Base-by-base conservation (phyloP, 1,140 invertebrate genomes). In the Lysiphlebus fabarum region DNA sequence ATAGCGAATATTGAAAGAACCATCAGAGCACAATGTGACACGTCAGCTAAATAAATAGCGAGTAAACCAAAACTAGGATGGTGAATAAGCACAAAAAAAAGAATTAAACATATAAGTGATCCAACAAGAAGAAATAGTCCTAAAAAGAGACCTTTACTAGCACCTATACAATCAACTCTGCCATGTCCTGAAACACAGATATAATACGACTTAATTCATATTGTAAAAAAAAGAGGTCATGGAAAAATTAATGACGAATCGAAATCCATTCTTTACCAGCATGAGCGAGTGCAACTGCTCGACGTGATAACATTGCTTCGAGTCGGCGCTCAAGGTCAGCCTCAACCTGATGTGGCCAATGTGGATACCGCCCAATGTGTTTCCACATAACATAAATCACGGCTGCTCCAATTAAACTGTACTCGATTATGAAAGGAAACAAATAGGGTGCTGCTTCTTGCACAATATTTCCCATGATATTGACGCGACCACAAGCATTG, bases 301-400 rank as follows among this genome's bases (percentile, higher is more conserved):
- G 84, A 67, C 89, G 84, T 36, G 89, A 91, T 41, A 92, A 76
- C 87, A 91, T 91, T 61, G 90, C 88, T 74, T 91, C 90, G 69
- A 92, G 79, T 70, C 89, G 84, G 71, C 90, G 90, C 80, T 92
- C 90, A 65, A 92, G 81, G 78, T 92, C 89, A 77, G 91, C 90
- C 69, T 92, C 89, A 63, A 86, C 88, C 67, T 88, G 84, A 68
- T 89, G 88, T 0, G 78, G 76, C 77, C 76, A 80, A 43, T 77
- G 76, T 2, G 90, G 88, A 77, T 91, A 88, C 66, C 90, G 86
- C 41, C 92, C 92, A 75, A 96, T 95, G 76, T 95, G 93, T 70
- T 91, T 91, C 95, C 95, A 98, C 88, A 98, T 97, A 45, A 98
- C 92, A 75, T 96, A 98, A 68, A 98, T 90, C 26, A 99, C 93